phyloP scores from a whole-genome alignment of 2,888 invertebrate species.

The Meloe dianella region DNA sequence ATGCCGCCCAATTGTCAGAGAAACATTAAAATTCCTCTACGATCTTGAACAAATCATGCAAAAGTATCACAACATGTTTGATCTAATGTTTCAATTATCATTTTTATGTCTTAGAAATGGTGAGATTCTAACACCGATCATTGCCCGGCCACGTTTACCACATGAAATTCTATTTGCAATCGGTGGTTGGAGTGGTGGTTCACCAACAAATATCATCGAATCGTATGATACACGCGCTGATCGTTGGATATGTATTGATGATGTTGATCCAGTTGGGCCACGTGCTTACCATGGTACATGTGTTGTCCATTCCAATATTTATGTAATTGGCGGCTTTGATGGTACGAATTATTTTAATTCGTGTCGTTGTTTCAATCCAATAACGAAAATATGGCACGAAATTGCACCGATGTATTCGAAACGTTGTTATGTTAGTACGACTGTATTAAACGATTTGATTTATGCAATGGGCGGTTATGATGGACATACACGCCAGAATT shows the following conservation, averaged over 20 bases:
- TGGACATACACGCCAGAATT: slow-evolving; percentile 84
- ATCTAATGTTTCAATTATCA: neutral
- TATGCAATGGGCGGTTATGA: slow-evolving; percentile 91
- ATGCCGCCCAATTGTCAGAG: slow-evolving; percentile 87
- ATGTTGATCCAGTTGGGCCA: slow-evolving; percentile 83
- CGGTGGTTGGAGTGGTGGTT: slow-evolving; percentile 80
- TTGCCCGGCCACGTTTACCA: slow-evolving; percentile 83
- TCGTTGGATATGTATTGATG: slow-evolving; percentile 83
- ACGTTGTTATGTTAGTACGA: slow-evolving; percentile 86
- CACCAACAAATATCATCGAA: slow-evolving; percentile 80
- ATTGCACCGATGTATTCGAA: slow-evolving; percentile 89
- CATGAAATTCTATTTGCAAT: slow-evolving; percentile 88
- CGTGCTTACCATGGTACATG: slow-evolving; percentile 94
- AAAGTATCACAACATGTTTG: too few relatives aligned
- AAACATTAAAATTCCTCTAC: slow-evolving; percentile 89
- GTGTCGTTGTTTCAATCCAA: slow-evolving; percentile 77
- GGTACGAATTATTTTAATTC: slow-evolving; percentile 63
- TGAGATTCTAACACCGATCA: slow-evolving; percentile 82
- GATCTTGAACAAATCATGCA: slow-evolving; percentile 87
- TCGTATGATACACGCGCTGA: slow-evolving; percentile 90
- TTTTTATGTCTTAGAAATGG: slow-evolving; percentile 64
- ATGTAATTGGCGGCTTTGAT: slow-evolving; percentile 91
- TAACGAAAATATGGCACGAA: slow-evolving; percentile 84
- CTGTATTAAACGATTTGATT: slow-evolving; percentile 76
- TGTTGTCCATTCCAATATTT: slow-evolving; percentile 83